Conservation (phyloP, 92 coral and sea anemone genomes). For the Epizoanthus stellaris region DNA sequence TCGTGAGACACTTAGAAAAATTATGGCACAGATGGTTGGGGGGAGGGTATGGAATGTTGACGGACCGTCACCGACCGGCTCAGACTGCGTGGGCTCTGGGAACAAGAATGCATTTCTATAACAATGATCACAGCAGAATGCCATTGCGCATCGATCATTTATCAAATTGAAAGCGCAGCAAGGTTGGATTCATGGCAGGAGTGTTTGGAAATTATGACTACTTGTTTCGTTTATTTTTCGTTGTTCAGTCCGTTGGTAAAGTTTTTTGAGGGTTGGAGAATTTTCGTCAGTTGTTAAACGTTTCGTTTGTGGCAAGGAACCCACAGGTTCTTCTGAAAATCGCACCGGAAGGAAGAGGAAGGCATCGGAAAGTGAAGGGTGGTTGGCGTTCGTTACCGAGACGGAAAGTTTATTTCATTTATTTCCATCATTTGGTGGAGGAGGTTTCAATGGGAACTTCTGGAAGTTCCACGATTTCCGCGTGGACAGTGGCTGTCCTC, state of each 20-base stretch:
- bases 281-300: conserved; percentile 22
- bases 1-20: no score
- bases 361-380: conserved; percentile 15
- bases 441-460: conserved; percentile 3
- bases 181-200: no score
- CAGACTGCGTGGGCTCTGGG: no score
- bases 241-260: background rate
- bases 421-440: conserved; percentile 30
- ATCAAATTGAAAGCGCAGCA: no score
- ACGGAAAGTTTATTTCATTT: conserved; percentile 43
- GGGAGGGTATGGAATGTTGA: no score
- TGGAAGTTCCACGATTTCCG: conserved; percentile 6
- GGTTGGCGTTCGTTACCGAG: conserved; percentile 29
- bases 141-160: no score
- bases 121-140: no score
- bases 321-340: background rate
- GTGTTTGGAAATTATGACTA: background rate
- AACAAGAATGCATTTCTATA: no score
- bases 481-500: background rate
- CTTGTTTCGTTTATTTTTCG: background rate
- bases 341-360: conserved; percentile 29
- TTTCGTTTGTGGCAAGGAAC: conserved; percentile 26
- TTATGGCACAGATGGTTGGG: no score
- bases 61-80: no score
- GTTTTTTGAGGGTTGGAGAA: no score